Conservation (phyloP, 2,888 invertebrate species). For the Hydroisotoma schaefferi region DNA sequence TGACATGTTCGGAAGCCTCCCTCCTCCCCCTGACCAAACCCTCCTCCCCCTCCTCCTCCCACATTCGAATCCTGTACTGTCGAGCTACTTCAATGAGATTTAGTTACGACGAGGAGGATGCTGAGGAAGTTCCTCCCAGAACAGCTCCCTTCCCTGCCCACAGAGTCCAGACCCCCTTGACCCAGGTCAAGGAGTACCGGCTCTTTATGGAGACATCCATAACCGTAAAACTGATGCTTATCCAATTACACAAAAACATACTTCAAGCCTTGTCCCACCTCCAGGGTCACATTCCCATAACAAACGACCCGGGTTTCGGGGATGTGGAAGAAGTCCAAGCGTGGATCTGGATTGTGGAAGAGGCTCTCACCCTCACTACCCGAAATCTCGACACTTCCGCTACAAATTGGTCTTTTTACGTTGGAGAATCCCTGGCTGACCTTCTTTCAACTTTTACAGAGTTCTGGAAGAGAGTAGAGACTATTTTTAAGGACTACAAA, state of each 20-base stretch:
- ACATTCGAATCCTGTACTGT: no score
- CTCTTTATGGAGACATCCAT: not conserved
- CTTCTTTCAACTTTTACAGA: not conserved
- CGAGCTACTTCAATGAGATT: no score
- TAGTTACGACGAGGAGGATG: no score
- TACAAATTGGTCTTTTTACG: not conserved
- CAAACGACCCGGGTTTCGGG: not conserved
- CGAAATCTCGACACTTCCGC: not conserved
- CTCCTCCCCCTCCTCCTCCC: no score
- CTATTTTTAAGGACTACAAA: not conserved
- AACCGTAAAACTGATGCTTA: not conserved
- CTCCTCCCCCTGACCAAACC: no score
- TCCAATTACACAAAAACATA: not conserved
- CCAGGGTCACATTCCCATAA: not conserved
- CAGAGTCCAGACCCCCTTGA: not conserved
- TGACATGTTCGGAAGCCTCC: no score
- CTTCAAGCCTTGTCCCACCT: not conserved
- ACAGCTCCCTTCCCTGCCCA: no score
- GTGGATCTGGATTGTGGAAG: constrained; percentile 4
- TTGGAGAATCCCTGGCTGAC: not conserved
- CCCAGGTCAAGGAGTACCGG: not conserved
- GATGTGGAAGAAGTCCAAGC: not conserved
- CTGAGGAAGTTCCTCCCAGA: no score
- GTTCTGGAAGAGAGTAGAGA: not conserved
- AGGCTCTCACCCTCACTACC: not conserved